Base-by-base conservation (phyloP, 2,888 invertebrate genomes). In the Drosophila meridiana region DNA sequence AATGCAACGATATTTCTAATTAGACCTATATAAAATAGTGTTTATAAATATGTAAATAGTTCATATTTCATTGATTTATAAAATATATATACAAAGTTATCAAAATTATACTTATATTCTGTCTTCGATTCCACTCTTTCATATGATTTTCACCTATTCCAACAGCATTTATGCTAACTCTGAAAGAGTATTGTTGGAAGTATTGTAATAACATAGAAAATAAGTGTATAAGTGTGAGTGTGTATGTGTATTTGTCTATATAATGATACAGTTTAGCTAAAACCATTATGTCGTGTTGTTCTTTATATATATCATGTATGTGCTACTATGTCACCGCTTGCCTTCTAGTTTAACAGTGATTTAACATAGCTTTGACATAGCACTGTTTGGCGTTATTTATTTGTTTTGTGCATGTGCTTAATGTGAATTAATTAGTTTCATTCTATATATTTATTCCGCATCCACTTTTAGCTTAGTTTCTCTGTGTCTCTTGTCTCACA, bases 351-450 rank as follows among this genome's bases (percentile, higher is more conserved):
- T 55, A 70, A 63, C 81, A 69, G 36, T 36, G 28, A 30, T 4
- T 65, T 53, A 69, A 65, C 77, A 67, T 55, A 26, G 45, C 14
- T 32, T 50, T 70, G 72, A 72, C 73, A 73, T 60, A 64, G 56
- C 40, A 28, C 13, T 62, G 56, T 59, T 69, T 28, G 57, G 57
- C 43, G 26, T 20, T 63, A n/a, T 34, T 20, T 64, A 73, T 48
- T 40, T 76, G 69, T 48, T 48, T 72, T 62, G 14, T 73, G 87
- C 87, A 81, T 83, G 87, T 71, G 58, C 55, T 71, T 61, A 69
- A 57, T 68, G 68, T 65, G 56, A 62, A 53, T 42, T 63, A 55
- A 56, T 65, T 63, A 55, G 56, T 65, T 59, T 64, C 9, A 26
- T 63, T 43, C 26, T 13, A 26, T 11, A 5, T n/a, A 8, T 55